Evolutionary conservation across 2,888 invertebrate genomes (phyloP), one percentile per base, ranked within the genome.

Genomic region (Heliconius cydno): DNA sequence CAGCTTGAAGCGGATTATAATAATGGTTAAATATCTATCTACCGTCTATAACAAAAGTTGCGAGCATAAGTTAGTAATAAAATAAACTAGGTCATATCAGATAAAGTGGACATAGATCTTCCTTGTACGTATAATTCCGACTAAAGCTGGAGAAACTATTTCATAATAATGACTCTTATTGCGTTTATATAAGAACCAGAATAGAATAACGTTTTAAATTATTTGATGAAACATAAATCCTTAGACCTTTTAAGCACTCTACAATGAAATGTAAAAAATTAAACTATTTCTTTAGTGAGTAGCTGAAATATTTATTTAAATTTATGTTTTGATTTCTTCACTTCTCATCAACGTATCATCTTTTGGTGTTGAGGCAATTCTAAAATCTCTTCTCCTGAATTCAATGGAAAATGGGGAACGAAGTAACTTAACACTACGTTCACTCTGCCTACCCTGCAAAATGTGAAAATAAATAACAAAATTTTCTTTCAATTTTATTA

Each of bases 111-210:
- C 72, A 30, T 72, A 52, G 30, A 57, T 57, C 72, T 72, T 72
- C 46, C 57, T 72, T 72, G 72, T 57, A 72, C 25, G 72, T 72
- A 72, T 72, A 57, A 72, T 72, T 57, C 52, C 25, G 52, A 22
- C 22, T 52, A 72, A 72, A 57, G 30, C 57, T 30, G 3, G 22
- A 72, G 30, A 52, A 30, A 34, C 22, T n/a, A 30, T 13, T 72
- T 25, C 4, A 70, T 57, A n/a, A 30, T 34, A 57, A 25, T 6
- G 7, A 57, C 57, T 34, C 57, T 72, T 72, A 72, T 72, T 30
- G 9, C 57, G 7, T 6, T 52, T 3, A 1, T 2, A 10, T 72
- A 72, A 72, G 30, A 34, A 6, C 30, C 19, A 34, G 34, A 57
- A 57, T 72, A 12, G 52, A 12, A 72, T 57, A 22, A 71, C 15